These are phyloP conservation scores for Temnothorax longispinosus DNA, from an alignment of 1,140 invertebrate species.

Conservation along the genomic window DNA sequence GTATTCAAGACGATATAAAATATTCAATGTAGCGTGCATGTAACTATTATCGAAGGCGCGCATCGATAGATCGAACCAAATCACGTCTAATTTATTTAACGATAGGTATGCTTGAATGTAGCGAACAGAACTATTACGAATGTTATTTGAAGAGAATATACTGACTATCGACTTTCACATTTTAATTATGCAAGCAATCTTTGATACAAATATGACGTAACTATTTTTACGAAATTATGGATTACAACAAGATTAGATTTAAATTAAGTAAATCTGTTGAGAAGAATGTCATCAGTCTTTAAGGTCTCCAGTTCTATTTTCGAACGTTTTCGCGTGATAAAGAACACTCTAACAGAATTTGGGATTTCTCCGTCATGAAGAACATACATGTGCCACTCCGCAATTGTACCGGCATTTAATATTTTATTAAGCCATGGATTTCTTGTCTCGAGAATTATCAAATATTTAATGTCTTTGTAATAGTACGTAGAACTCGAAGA, in stretches of 20 bases:
- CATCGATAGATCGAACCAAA: neutral
- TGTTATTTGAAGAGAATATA: neutral
- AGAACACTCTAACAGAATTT: neutral
- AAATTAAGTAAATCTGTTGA: neutral
- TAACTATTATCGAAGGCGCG: conserved; percentile 13
- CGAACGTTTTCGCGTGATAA: neutral
- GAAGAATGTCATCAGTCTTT: neutral
- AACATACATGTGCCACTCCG: neutral
- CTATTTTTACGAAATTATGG: neutral
- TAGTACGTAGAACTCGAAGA: conserved; percentile 1
- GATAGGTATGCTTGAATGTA: neutral
- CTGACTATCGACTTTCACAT: neutral
- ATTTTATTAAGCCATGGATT: neutral
- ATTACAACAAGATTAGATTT: neutral
- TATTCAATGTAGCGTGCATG: neutral
- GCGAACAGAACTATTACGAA: neutral
- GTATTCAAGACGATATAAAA: conserved; percentile 35
- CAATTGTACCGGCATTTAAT: neutral
- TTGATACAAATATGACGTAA: neutral
- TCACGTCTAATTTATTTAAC: neutral
- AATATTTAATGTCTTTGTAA: conserved; percentile 55
- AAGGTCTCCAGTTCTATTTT: neutral
- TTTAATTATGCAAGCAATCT: neutral
- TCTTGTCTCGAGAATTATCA: conserved; percentile 18
- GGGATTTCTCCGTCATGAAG: neutral